Evolutionary conservation across 2,888 invertebrate species (phyloP).

Genomic region (Ichneumon xanthorius): DNA sequence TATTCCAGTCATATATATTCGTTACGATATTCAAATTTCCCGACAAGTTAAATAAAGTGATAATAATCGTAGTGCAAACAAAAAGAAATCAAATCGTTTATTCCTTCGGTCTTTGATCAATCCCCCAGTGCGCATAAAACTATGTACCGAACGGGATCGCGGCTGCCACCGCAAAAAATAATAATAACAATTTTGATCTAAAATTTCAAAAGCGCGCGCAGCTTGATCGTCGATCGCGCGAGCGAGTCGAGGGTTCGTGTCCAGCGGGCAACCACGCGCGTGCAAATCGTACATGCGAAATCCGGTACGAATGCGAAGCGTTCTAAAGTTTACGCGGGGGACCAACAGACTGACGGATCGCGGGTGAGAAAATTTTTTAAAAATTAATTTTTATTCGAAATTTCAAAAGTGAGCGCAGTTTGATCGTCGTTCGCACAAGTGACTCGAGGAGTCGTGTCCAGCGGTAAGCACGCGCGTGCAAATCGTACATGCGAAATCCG

Average conservation of each 20-base stretch:
- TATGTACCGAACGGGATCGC: no score
- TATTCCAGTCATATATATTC: no score
- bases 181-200: neutral
- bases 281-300: constrained; percentile 8
- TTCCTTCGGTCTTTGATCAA: no score
- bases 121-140: no score
- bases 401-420: neutral
- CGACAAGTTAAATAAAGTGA: no score
- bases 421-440: constrained; percentile 6
- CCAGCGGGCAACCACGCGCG: neutral
- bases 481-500: constrained; percentile 38
- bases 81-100: no score
- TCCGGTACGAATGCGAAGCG: constrained; percentile 73
- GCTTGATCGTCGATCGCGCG: neutral
- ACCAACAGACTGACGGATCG: no score
- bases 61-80: no score
- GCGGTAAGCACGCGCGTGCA: constrained; percentile 13
- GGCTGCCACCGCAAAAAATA: neutral
- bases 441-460: neutral
- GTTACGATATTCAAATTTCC: no score
- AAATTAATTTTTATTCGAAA: neutral
- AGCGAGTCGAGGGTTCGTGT: neutral
- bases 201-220: neutral
- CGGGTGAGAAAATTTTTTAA: neutral
- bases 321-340: constrained; percentile 79